phyloP scores from a whole-genome alignment of 2,888 invertebrate genomes.

The Liposcelis brunnea region DNA sequence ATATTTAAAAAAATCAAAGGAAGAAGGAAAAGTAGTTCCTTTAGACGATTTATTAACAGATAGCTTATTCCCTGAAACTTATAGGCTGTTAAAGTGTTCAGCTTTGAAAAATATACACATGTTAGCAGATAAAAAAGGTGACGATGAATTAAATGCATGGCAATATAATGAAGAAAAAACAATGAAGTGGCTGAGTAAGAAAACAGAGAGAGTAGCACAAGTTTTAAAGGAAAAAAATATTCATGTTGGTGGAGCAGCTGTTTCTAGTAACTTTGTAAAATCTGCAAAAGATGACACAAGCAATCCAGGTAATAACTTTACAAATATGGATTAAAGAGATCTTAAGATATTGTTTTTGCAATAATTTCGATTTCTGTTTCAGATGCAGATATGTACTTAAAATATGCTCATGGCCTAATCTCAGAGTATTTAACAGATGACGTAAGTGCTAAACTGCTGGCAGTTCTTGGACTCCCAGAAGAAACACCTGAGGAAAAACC shows the following conservation, averaged over 20 bases:
- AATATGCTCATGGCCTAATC: constrained; percentile 61
- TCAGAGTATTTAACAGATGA: constrained; percentile 60
- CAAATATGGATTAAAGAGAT: too few relatives aligned
- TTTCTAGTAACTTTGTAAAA: constrained; percentile 59
- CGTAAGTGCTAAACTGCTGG: constrained; percentile 42
- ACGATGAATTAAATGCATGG: constrained; percentile 55
- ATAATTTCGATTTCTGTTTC: too few relatives aligned
- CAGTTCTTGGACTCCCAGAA: constrained; percentile 46
- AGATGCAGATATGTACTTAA: constrained; percentile 47
- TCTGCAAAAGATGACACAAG: constrained; percentile 38
- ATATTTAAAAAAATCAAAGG: constrained; percentile 49
- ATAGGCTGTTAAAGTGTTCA: constrained; percentile 33
- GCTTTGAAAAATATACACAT: constrained; percentile 38
- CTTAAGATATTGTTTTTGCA: too few relatives aligned
- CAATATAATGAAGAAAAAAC: constrained; percentile 67
- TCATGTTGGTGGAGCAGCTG: constrained; percentile 51
- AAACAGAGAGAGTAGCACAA: constrained; percentile 44
- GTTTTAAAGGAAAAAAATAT: constrained; percentile 48
- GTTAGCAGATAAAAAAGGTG: constrained; percentile 53
- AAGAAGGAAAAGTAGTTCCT: constrained; percentile 29
- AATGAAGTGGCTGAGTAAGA: constrained; percentile 54
- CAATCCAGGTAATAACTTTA: constrained; percentile 34
- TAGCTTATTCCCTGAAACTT: constrained; percentile 44
- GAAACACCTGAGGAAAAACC: constrained; percentile 1
- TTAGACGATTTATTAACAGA: constrained; percentile 54